These are phyloP conservation scores for Lepidothrix coronata DNA, from an alignment of 2,113 vertebrate genomes.

Conservation along the genomic window DNA sequence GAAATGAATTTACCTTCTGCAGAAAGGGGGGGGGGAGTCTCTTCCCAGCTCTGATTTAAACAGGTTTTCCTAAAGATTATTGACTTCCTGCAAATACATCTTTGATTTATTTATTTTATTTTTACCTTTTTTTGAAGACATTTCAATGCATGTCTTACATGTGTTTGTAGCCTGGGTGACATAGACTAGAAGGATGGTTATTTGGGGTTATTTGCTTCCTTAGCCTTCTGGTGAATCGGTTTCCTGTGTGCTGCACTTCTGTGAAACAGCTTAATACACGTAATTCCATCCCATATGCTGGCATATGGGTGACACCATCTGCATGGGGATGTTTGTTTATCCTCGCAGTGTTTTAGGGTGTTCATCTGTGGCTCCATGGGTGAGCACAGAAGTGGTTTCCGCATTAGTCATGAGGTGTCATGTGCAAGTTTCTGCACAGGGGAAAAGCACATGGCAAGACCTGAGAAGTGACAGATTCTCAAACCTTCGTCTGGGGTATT, in stretches of 20 bases:
- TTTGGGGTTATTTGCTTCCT: background rate
- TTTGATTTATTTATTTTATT: background rate
- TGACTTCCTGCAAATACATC: background rate
- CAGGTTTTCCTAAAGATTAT: background rate
- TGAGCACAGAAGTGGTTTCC: background rate
- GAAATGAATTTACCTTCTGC: background rate
- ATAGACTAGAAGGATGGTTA: background rate
- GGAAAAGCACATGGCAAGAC: background rate
- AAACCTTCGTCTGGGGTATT: background rate
- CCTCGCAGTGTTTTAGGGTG: background rate
- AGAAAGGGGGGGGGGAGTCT: accelerated
- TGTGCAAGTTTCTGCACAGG: background rate
- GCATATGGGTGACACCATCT: background rate
- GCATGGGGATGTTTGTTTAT: constrained; percentile 11
- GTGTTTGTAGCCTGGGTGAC: background rate
- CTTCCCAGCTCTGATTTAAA: background rate
- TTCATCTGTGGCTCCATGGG: background rate
- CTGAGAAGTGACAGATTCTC: background rate
- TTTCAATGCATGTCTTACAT: accelerated
- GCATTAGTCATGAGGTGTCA: background rate
- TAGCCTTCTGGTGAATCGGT: background rate
- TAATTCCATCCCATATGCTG: background rate
- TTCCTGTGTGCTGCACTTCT: background rate
- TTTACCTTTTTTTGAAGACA: background rate
- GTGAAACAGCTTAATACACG: background rate